These are phyloP conservation scores for Ylistrum balloti DNA, from an alignment of 1,140 invertebrate species.

Conservation along the genomic window DNA sequence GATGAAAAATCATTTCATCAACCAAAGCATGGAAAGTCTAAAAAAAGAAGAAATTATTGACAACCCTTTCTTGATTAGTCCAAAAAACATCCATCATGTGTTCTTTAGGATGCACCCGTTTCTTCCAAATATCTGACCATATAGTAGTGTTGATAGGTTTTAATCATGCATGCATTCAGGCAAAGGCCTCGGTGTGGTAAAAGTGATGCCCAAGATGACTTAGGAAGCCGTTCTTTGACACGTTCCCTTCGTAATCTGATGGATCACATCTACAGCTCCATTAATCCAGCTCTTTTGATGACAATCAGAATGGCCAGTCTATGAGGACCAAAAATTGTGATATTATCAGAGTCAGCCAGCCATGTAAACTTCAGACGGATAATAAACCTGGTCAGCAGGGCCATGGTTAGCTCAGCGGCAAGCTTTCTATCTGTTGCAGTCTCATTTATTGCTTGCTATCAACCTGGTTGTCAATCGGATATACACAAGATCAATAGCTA, in stretches of 20 bases:
- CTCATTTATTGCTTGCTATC: conserved; percentile 6
- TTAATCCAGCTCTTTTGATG: conserved; percentile 13
- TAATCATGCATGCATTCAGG: neutral
- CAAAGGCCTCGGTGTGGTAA: neutral
- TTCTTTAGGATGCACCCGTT: neutral
- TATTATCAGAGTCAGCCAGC: conserved; percentile 2
- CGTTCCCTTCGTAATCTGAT: neutral
- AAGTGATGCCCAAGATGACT: neutral
- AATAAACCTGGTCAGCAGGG: conserved; percentile 4
- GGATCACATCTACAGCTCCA: neutral
- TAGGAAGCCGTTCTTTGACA: neutral
- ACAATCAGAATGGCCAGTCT: conserved; percentile 32
- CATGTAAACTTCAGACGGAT: conserved; percentile 13
- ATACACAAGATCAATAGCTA: conserved; percentile 20
- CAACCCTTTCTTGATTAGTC: neutral
- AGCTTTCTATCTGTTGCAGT: neutral
- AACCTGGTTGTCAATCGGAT: neutral
- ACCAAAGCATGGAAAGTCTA: neutral
- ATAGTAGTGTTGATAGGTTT: neutral
- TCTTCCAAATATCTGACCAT: neutral
- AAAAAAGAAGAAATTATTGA: neutral
- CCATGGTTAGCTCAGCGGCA: neutral
- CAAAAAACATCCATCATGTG: neutral
- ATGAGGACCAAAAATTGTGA: neutral
- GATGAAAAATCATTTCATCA: conserved; percentile 18